Evolutionary conservation across 2,797 vertebrate genomes (phyloP), one percentile per base, ranked within the genome.

Genomic region (Pangasius krempfi): DNA sequence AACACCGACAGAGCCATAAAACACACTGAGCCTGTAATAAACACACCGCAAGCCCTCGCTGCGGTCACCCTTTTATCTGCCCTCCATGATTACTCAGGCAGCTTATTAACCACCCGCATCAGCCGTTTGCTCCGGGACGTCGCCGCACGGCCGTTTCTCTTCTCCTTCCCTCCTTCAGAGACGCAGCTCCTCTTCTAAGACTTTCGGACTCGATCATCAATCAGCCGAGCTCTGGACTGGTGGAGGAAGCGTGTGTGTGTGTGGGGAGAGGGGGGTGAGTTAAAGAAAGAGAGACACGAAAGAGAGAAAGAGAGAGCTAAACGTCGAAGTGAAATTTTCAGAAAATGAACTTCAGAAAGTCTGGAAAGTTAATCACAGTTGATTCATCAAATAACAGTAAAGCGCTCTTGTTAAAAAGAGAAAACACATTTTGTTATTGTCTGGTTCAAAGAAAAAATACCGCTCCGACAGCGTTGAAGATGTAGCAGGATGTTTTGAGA

Each of bases 41-140:
- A 78, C 87, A 54, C 47, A 9, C 47, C 73, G 9, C 60, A 10
- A 52, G 50, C 33, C 73, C 58, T 88, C 52, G n/a, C 60, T 85
- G 73, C 60, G 30, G 87, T 78, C 40, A 56, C 47, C 40, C 68
- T n/a, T 79, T 79, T 12, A 66, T 79, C 56, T 78, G 18, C 82
- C 68, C 54, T 33, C 72, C 56, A 60, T 62, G 70, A 79, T 79
- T 62, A 78, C 50, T 70, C 62, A 66, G 62, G 73, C 37, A 60
- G 54, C 56, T 76, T 76, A 76, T 86, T 86, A 60, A 27, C 85
- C 72, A n/a, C 14, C 54, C 66, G 44, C 64, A 84, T 68, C 44
- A 13, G 47, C 25, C 7, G 30, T 10, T n/a, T 56, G 50, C 40
- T 40, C 27, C 25, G 20, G 1, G 86, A 54, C 54, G 16, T 60